Evolutionary conservation across 2,113 vertebrate genomes (phyloP).

Genomic region (Eurypyga helias): DNA sequence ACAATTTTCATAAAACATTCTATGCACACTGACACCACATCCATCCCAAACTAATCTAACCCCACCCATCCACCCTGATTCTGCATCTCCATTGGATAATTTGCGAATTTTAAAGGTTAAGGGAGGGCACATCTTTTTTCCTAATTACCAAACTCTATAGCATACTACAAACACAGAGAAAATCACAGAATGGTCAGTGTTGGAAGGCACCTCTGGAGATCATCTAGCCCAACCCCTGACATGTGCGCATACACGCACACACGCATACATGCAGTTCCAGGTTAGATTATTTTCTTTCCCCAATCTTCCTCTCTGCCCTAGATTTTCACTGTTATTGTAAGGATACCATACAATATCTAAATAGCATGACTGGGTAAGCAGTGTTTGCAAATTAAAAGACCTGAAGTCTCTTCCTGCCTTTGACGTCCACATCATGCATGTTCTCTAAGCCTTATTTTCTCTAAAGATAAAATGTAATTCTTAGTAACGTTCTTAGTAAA

Average conservation of each 20-base stretch:
- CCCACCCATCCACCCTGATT: not conserved
- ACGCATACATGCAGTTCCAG: not conserved
- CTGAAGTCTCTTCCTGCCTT: not conserved
- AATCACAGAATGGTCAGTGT: too few species aligned
- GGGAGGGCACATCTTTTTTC: not conserved
- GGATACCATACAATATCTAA: not conserved
- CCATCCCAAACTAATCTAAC: not conserved
- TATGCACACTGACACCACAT: not conserved
- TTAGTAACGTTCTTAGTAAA: not conserved
- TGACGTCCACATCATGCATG: not conserved
- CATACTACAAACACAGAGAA: not conserved
- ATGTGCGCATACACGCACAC: not conserved
- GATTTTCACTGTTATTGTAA: not conserved
- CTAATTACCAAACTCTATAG: not conserved
- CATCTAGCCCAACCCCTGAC: too few species aligned
- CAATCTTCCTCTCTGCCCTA: not conserved
- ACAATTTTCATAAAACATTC: not conserved
- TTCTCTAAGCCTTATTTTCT: conserved; percentile 6
- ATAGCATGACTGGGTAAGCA: not conserved
- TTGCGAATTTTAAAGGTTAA: not conserved
- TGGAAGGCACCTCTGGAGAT: too few species aligned
- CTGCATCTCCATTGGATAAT: not conserved
- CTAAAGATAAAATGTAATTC: not conserved
- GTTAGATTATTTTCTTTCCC: not conserved
- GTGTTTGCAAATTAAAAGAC: not conserved